Conservation (phyloP, 2,888 invertebrate genomes). For the Pterostichus madidus region DNA sequence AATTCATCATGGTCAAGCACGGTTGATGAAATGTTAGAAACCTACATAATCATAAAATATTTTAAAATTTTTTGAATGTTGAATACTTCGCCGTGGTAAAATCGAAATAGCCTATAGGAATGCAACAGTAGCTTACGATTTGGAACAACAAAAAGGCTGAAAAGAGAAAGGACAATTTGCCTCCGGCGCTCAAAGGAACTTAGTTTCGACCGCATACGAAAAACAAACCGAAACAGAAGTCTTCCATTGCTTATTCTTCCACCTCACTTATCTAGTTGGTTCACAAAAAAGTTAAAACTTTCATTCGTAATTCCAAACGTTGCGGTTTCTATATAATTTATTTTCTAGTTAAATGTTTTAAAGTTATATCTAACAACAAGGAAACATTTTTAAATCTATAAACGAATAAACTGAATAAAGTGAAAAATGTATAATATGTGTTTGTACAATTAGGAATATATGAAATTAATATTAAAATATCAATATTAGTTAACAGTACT, state of each 20-base stretch:
- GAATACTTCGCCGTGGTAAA: conserved; percentile 5
- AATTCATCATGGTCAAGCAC: conserved; percentile 34
- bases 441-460: no score
- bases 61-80: conserved; percentile 22
- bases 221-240: conserved; percentile 57
- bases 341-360: neutral
- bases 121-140: neutral
- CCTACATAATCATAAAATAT: conserved; percentile 43
- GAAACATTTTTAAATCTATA: neutral
- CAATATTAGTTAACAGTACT: no score
- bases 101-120: conserved; percentile 28
- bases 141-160: conserved; percentile 31
- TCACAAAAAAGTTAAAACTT: conserved; percentile 53
- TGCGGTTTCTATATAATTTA: conserved; percentile 10
- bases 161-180: conserved; percentile 56
- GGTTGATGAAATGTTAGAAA: conserved; percentile 29
- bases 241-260: conserved; percentile 63
- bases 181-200: conserved; percentile 53
- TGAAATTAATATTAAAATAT: no score
- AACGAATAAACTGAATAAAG: no score
- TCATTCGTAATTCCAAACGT: conserved; percentile 29
- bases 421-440: no score
- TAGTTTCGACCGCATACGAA: conserved; percentile 34
- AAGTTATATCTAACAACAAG: neutral
- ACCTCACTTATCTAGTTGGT: conserved; percentile 46